phyloP scores from a whole-genome alignment of 2,888 invertebrate genomes.

The Rhagium mordax region DNA sequence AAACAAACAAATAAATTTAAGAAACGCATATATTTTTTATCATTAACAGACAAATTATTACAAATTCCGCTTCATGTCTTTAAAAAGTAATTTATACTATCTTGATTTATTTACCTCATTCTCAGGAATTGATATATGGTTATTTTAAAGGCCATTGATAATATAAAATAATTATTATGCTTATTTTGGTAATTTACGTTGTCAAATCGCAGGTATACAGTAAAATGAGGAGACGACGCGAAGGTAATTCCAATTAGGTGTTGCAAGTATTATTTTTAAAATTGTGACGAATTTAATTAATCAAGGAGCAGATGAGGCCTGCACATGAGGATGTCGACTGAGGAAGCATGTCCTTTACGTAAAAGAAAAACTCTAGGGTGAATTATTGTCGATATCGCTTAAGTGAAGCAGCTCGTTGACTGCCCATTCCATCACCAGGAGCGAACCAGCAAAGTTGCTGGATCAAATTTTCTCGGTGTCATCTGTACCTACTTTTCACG shows the following conservation, averaged over 20 bases:
- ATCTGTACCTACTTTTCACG: too few species aligned
- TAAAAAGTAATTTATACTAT: constrained; percentile 27
- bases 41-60: constrained; percentile 10
- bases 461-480: too few species aligned
- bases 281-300: background rate
- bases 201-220: background rate
- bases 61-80: constrained; percentile 20
- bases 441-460: too few species aligned
- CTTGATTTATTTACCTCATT: constrained; percentile 1
- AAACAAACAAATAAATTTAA: constrained; percentile 10
- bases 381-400: too few species aligned
- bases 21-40: constrained; percentile 8
- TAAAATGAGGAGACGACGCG: background rate
- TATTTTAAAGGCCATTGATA: background rate
- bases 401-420: too few species aligned
- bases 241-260: background rate
- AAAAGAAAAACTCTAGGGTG: too few species aligned
- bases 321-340: too few species aligned
- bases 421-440: too few species aligned
- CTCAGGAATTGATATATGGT: constrained; percentile 4
- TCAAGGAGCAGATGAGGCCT: too few species aligned
- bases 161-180: background rate
- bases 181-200: background rate
- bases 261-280: background rate
- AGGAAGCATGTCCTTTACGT: too few species aligned